These are phyloP conservation scores for Heterodera filipjevi DNA, from an alignment of 2,888 invertebrate species.

Conservation along the genomic window DNA sequence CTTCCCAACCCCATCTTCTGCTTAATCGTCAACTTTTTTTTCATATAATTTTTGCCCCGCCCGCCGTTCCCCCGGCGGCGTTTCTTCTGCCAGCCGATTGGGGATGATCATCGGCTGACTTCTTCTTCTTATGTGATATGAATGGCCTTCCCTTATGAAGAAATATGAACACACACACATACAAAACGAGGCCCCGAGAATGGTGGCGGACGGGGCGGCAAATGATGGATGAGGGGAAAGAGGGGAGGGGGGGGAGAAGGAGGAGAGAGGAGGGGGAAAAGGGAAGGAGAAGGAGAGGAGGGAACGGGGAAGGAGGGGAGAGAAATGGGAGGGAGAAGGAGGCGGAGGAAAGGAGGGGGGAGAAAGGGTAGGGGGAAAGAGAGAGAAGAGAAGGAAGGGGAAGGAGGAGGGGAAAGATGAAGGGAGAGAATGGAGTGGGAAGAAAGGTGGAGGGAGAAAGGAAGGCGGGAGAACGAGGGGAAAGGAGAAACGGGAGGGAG, in stretches of 20 bases:
- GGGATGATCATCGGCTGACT: conserved; percentile 11
- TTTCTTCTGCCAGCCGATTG: neutral
- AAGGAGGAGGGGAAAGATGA: too few species aligned
- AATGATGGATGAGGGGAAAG: neutral
- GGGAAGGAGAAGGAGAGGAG: neutral
- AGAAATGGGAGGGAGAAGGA: neutral
- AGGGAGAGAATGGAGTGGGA: too few species aligned
- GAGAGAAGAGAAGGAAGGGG: neutral
- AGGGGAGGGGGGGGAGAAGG: neutral
- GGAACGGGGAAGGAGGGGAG: neutral
- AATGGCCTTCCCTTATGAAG: too few species aligned
- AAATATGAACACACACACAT: neutral
- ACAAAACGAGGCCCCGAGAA: neutral
- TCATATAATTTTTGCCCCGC: neutral
- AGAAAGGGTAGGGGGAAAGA: neutral
- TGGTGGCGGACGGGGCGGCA: neutral
- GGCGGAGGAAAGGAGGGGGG: neutral
- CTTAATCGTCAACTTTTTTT: too few species aligned
- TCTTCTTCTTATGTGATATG: neutral
- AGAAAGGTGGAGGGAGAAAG: too few species aligned
- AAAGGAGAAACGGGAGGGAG: neutral
- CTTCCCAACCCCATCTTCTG: too few species aligned
- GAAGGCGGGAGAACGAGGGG: neutral
- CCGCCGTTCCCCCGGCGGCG: neutral
- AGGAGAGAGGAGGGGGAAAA: too few species aligned